Evolutionary conservation across 2,888 invertebrate species (phyloP), one percentile per base, ranked within the genome.

Genomic region (Ypsolopha sequella): DNA sequence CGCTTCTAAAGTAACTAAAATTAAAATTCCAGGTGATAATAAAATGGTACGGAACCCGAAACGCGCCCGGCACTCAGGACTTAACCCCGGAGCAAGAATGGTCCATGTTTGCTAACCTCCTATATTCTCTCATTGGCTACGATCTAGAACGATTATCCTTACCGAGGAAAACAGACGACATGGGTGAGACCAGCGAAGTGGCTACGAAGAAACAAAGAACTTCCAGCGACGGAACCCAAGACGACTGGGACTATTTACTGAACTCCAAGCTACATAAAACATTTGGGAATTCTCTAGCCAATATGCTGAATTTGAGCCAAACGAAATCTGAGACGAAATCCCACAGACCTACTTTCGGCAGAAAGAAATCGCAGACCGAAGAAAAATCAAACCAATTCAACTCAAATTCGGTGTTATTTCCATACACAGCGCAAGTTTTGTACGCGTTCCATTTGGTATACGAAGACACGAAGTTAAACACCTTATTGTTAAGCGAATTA

Each of bases 381-480:
- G 77, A 78, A 9, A 74, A 77, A 54, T 60, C 69, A 0, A 69
- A 76, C 0, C 84, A 86, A 60, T 88, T 93, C 53, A 91, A 92
- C 61, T 73, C 88, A 0, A 90, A 89, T 54, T 89, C 93, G 0
- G 70, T 91, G 0, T 77, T 97, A 2, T 96, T 94, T 62, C 88
- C 91, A 0, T 91, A 92, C 61, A 89, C 94, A 9, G 89, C 93
- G 6, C 88, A 93, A 51, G 88, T 97, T 36, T 88, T 96, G 52
- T 95, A 91, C 68, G 89, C 93, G 0, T 84, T 98, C 38, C 98
- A 98, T 80, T 82, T 98, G 36, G 88, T 97, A 0, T 97, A 97
- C 65, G 97, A 98, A 87, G 97, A 97, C 67, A 84, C 95, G 6
- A 97, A 97, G 69, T 73, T 97, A 52, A 93, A 95, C 63, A 88